These are phyloP conservation scores for Hyalella azteca DNA, from an alignment of 2,888 invertebrate species.

Conservation along the genomic window DNA sequence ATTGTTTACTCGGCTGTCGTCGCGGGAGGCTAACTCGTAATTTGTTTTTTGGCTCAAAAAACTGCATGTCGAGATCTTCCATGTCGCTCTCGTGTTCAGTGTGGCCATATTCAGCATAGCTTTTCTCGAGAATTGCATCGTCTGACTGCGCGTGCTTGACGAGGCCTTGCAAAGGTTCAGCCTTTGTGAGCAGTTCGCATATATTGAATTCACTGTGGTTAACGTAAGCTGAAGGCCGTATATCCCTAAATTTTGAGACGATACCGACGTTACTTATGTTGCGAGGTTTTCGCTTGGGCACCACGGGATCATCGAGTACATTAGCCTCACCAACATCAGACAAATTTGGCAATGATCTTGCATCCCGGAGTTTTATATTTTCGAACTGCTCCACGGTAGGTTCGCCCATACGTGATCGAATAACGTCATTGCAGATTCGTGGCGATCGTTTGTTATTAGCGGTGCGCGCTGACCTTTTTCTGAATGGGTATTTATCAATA, in stretches of 20 bases:
- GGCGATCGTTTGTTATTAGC: not conserved
- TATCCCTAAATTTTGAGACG: slow-evolving; percentile 31
- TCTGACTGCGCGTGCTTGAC: slow-evolving; percentile 44
- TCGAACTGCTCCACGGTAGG: not conserved
- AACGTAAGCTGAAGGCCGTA: slow-evolving; percentile 41
- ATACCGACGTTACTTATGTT: slow-evolving; percentile 34
- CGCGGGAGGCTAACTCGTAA: slow-evolving; percentile 1
- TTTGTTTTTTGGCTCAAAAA: slow-evolving; percentile 51
- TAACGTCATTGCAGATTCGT: not conserved
- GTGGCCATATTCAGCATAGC: slow-evolving; percentile 48
- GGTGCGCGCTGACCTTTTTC: not conserved
- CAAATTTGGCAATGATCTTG: slow-evolving; percentile 53
- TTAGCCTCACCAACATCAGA: slow-evolving; percentile 44
- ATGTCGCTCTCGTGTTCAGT: slow-evolving; percentile 52
- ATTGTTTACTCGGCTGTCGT: slow-evolving; percentile 31
- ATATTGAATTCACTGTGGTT: slow-evolving; percentile 49
- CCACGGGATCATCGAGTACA: slow-evolving; percentile 41
- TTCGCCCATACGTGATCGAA: not conserved
- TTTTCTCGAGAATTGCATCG: slow-evolving; percentile 46
- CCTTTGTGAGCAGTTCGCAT: slow-evolving; percentile 47
- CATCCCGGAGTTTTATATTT: slow-evolving; percentile 32
- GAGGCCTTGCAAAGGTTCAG: slow-evolving; percentile 43
- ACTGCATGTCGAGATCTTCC: slow-evolving; percentile 50
- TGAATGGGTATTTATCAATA: not conserved
- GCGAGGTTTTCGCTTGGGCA: slow-evolving; percentile 7